Evolutionary conservation across 2,888 invertebrate species (phyloP), one percentile per base, ranked within the genome.

Genomic region (Gortyna flavago): DNA sequence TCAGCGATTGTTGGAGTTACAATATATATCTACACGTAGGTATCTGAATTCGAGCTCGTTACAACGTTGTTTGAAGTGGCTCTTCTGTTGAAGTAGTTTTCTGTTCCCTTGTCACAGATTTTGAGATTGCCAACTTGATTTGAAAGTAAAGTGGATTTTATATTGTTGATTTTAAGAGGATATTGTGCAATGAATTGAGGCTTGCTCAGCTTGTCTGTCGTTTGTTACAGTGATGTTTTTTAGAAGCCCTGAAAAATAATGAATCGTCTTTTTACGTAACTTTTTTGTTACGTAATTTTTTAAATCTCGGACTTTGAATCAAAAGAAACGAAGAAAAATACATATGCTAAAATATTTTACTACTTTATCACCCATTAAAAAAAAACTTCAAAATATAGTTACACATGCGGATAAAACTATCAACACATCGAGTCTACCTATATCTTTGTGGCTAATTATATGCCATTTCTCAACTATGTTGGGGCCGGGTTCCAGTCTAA

Each of bases 131-230:
- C 57, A 64, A 81, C 59, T 66, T 83, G 67, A 83, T 80, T 79
- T 79, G 59, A 62, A 79, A 79, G 73, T 41, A 79, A 84, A 82
- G 73, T 79, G 73, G 69, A 38, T 71, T 78, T 78, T 69, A 70
- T 84, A 54, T 51, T 84, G 72, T 66, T 51, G 54, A 57, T 79
- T 70, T 51, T 73, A 79, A 67, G 79, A 51, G 73, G 66, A 66
- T 41, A 57, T 61, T 68, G 72, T 70, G 13, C 38, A 57, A 38
- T 35, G 67, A 69, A 62, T 57, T 62, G 41, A 35, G 38, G 66
- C 25, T 57, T 25, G 4, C n/a, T 16, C 57, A 18, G 61, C 44
- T 71, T 71, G 61, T 59, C 59, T 72, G 41, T 51, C 48, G 16
- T 41, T 64, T 62, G 32, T 13, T 16, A 29, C 3, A 38, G 8